phyloP scores from a whole-genome alignment of 2,113 vertebrate genomes.

The Oryzias javanicus region DNA sequence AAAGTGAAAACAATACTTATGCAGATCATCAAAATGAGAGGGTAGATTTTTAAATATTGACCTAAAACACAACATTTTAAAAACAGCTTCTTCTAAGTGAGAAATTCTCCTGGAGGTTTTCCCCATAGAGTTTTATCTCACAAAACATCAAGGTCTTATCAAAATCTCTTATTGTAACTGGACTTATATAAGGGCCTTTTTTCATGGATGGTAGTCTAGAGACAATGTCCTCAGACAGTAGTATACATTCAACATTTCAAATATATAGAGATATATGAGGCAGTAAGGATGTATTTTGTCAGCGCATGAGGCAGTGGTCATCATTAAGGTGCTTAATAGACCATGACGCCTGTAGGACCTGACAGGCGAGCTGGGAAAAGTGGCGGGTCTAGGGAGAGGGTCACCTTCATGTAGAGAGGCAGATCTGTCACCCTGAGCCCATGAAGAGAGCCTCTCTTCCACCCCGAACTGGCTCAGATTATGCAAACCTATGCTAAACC shows the following conservation, averaged over 20 bases:
- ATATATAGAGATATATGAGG: conserved; percentile 14
- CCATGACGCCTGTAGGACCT: conserved; percentile 61
- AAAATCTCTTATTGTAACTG: conserved; percentile 30
- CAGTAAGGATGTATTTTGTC: conserved; percentile 28
- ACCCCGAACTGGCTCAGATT: conserved; percentile 42
- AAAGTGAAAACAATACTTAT: no score
- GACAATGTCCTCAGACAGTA: conserved; percentile 14
- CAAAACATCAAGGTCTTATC: conserved; percentile 40
- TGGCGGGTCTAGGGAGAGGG: conserved; percentile 56
- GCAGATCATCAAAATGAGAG: no score
- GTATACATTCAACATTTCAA: conserved; percentile 9
- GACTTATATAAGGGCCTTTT: conserved; percentile 18
- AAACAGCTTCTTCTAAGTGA: conserved; percentile 61
- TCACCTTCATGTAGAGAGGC: conserved; percentile 74
- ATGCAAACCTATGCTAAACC: conserved; percentile 57
- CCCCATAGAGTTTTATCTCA: conserved; percentile 55
- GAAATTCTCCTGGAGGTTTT: conserved; percentile 53
- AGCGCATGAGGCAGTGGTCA: conserved; percentile 55
- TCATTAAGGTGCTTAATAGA: conserved; percentile 78
- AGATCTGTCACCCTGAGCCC: conserved; percentile 63
- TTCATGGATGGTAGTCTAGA: background rate
- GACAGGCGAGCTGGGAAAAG: conserved; percentile 53
- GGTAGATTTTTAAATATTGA: conserved; percentile 30
- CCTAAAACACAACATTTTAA: conserved; percentile 51
- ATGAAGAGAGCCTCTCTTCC: conserved; percentile 48